Evolutionary conservation across 1,140 invertebrate genomes (phyloP), one percentile per base, ranked within the genome.

Genomic region (Eufriesea mexicana): DNA sequence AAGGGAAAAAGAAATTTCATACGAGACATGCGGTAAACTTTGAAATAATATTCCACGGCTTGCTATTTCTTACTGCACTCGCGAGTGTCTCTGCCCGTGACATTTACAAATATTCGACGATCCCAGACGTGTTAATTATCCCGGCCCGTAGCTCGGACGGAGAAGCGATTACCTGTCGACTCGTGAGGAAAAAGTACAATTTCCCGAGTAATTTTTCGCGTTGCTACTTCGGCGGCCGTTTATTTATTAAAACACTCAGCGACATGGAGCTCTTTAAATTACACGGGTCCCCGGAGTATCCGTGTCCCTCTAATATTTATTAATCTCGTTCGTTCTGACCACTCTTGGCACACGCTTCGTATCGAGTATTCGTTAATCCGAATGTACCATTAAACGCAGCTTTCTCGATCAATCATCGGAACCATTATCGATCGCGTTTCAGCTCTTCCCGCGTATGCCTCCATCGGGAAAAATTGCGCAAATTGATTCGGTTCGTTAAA

Each of bases 271-370:
- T 89, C 84, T 88, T 88, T 89, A 89, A 88, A 89, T 89, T 84
- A 89, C 79, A 57, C 54, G 67, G 47, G 77, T 85, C 87, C 87
- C 87, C 74, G 57, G 72, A 83, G 72, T 70, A 57, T 45, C 64
- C 77, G 42, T 59, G 61, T 79, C 45, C 62, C 79, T 88, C 75
- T 83, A 88, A 88, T 88, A 88, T 88, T 88, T 88, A 88, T 88
- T 88, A 88, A 88, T 88, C 83, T 88, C 83, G 76, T 88, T 72
- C 47, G 61, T 42, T 64, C 64, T 79, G 87, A 85, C 83, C 71
- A 68, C 57, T 76, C 72, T 61, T 57, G 55, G 49, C 66, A 79
- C 14, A 57, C 59, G 61, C 47, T n/a, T 9, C 51, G 59, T 23
- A 20, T 73, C 45, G 61, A 54, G 0, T 25, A 45, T 35, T 20